Evolutionary conservation across 2,888 invertebrate genomes (phyloP).

Genomic region (Deilephila elpenor): DNA sequence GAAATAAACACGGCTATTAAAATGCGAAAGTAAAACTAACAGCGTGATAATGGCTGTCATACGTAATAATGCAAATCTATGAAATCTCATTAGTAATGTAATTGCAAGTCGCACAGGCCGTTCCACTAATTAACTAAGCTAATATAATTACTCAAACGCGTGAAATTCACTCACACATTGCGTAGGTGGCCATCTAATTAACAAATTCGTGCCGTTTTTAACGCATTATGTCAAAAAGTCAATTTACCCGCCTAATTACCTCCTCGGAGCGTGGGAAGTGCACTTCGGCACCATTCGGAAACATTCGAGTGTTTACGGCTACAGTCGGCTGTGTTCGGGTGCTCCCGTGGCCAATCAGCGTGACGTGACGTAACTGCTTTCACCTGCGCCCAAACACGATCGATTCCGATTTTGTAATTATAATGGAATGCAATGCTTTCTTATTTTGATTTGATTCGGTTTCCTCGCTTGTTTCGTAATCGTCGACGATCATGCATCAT

Average conservation of each 20-base stretch:
- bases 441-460: conserved; percentile 72
- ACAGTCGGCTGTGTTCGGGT: conserved; percentile 44
- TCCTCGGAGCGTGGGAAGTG: conserved; percentile 21
- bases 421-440: conserved; percentile 78
- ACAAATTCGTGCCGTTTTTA: conserved; percentile 33
- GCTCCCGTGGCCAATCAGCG: conserved; percentile 46
- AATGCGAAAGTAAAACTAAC: conserved; percentile 16
- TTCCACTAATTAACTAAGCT: conserved; percentile 21
- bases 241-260: background rate
- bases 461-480: conserved; percentile 67
- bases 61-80: conserved; percentile 14
- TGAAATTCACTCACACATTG: conserved; percentile 37
- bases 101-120: conserved; percentile 1
- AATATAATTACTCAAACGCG: conserved; percentile 34
- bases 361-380: conserved; percentile 74
- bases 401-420: conserved; percentile 74
- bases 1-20: conserved; percentile 7
- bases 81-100: conserved; percentile 24
- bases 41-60: conserved; percentile 9
- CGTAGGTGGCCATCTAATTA: conserved; percentile 35
- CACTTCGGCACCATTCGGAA: conserved; percentile 26
- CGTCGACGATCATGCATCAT: conserved; percentile 52
- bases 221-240: conserved; percentile 20
- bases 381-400: conserved; percentile 63
- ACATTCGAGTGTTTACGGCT: conserved; percentile 36